Base-by-base conservation (phyloP, 2,888 invertebrate species). In the Saturnia japonica region DNA sequence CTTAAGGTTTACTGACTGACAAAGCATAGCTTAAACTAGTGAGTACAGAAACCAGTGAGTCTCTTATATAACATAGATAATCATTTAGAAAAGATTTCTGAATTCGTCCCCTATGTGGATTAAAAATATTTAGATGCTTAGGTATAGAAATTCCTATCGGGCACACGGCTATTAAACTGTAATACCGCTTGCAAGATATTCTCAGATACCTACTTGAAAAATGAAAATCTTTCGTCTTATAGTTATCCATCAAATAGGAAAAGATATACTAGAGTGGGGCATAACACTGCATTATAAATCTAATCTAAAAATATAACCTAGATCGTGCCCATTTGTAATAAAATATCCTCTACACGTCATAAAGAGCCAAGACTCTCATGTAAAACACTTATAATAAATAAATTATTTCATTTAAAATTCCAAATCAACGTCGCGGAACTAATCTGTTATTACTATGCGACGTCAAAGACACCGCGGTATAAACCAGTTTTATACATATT, bases 401-500 rank as follows among this genome's bases (percentile, higher is more conserved):
- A 19, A 54, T 66, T 22, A 34, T 47, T 34, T 40, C 40, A 57
- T 51, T 66, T n/a, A 70, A 70, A 40, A 67, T 68, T 47, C 34
- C 28, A 47, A 45, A 67, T 43, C 45, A 60, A 70, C 42, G 19
- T 28, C 43, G 19, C 68, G 67, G 67, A 70, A 70, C 70, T 54
- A 67, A 70, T 70, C 19, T 40, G 42, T 70, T 40, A 70, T 70
- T 67, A 70, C 25, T 25, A 66, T 43, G 34, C 43, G 43, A 68
- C 47, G 71, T 68, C 64, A 68, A 68, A 71, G 25, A 12, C 6
- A 16, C 71, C 51, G 68, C n/a, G 28, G 16, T n/a, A 54, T 54
- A 70, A 70, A 67, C 54, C 28, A 54, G 54, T 67, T 12, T 54
- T 6, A 25, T 51, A 70, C 67, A 73, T 77, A n/a, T n/a, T n/a